Evolutionary conservation across 2,113 vertebrate species (phyloP).

Genomic region (Ovis aries): ARS-UI_Ramb_v3.0 NC_056054.1:29268501-29269000

Average conservation of each 20-base stretch:
- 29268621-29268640: not conserved
- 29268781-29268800: not conserved
- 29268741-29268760: not conserved
- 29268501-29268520: not conserved
- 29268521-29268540: not conserved
- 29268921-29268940: not conserved
- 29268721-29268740: not conserved
- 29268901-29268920: not conserved
- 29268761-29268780: not conserved
- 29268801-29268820: not conserved
- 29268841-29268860: not conserved
- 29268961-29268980: not conserved
- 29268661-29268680: slow-evolving; percentile 69
- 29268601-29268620: not conserved
- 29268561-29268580: not conserved
- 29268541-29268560: not conserved
- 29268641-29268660: slow-evolving; percentile 67
- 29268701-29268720: slow-evolving; percentile 49
- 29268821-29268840: not conserved
- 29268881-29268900: not conserved
- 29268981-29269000: not conserved
- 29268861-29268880: not conserved
- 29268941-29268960: not conserved
- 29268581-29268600: not conserved
- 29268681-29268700: not conserved